Base-by-base conservation (phyloP, 2,888 invertebrate species). In the Sycophila texana region DNA sequence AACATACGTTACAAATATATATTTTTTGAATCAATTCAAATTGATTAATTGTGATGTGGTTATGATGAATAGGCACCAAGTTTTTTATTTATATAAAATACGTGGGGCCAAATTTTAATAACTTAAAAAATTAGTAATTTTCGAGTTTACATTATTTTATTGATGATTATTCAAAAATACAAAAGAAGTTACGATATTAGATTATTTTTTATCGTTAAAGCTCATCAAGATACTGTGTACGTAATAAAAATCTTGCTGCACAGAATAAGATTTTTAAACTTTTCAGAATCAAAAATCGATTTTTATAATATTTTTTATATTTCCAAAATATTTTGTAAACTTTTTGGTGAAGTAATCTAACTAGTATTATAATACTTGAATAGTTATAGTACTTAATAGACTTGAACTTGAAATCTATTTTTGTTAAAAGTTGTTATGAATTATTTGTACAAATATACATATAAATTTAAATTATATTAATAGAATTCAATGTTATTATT, bases 401-500 rank as follows among this genome's bases (percentile, higher is more conserved):
- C 1, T 63, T 73, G 39, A 77, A 58, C 20, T 74, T 22, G 30
- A 71, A 77, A 30, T 55, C 18, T 79, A 77, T 68, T 68, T 78
- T 79, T 82, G 68, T 77, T 79, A 74, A 66, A 76, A 77, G 63
- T 53, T 66, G 81, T 75, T 77, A 80, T 58, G 26, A 68, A 70
- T 70, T 81, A 73, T 81, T 81, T 80, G 68, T 77, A 76, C 71
- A 78, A 70, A 75, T 73, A 74, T 70, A 82, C 68, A 79, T 63
- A 67, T 67, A 77, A 39, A 61, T 60, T 70, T 67, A 74, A 67
- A 78, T 53, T 72, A 68, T 75, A 78, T 72, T 65, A 81, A 58
- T 75, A 74, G 71, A 16, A 71, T 76, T 76, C 60, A 58, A 74
- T 74, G 61, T 77, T 76, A 73, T 63, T 76, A 75, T 74, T 22